Conservation (phyloP, 2,797 vertebrate species). For the Chloroceryle inda region DNA sequence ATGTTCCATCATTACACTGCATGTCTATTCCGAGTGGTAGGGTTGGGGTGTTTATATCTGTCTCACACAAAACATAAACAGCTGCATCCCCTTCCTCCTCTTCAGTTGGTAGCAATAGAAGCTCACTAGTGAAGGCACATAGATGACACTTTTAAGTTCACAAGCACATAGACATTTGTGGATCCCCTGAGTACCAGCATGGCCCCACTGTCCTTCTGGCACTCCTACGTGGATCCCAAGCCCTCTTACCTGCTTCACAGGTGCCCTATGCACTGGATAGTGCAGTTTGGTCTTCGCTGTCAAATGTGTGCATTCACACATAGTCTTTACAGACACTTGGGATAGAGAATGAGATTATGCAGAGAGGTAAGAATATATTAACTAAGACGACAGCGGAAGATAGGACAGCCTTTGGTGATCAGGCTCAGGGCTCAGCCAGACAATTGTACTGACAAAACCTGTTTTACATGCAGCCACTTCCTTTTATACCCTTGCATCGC, state of each 20-base stretch:
- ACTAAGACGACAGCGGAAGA: not conserved
- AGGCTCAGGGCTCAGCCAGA: not conserved
- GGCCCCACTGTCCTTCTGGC: not conserved
- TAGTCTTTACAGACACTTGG: not conserved
- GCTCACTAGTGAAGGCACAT: not conserved
- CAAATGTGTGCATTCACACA: rapidly evolving
- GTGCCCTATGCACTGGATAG: rapidly evolving
- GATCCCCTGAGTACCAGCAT: not conserved
- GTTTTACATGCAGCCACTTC: not conserved
- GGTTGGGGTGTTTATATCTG: not conserved
- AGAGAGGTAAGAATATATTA: not conserved
- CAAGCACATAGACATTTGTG: not conserved
- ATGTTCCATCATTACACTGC: not conserved
- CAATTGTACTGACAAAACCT: not conserved
- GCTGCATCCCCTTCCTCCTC: not conserved
- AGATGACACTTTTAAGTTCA: not conserved
- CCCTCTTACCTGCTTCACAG: not conserved
- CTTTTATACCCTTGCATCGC: not conserved
- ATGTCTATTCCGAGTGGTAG: not conserved
- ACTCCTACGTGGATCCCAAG: not conserved
- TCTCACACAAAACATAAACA: not conserved
- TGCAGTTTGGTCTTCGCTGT: not conserved
- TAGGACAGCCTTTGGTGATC: not conserved
- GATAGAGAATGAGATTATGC: not conserved
- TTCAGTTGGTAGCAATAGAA: not conserved